phyloP scores from a whole-genome alignment of 2,888 invertebrate genomes.

The Harpalus rufipes region DNA sequence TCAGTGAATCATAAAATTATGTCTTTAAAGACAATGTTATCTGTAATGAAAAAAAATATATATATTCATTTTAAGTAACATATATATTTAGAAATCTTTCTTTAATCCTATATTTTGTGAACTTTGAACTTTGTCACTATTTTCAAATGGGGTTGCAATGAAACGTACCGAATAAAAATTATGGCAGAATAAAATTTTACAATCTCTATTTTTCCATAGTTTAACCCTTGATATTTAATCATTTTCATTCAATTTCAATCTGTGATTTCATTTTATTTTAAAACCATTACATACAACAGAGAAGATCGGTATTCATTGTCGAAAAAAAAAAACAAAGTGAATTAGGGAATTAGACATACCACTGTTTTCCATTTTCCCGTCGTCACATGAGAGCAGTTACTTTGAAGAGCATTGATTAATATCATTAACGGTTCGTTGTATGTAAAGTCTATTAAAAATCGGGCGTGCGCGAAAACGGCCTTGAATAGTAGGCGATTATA shows the following conservation, averaged over 20 bases:
- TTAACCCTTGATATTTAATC: not conserved
- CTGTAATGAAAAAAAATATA: no score
- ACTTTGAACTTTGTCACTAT: no score
- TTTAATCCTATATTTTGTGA: no score
- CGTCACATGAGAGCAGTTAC: constrained; percentile 33
- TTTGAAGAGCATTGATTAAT: constrained; percentile 38
- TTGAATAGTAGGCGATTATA: not conserved
- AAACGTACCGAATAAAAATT: not conserved
- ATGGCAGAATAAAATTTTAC: not conserved
- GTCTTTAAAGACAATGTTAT: no score
- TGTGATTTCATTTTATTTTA: not conserved
- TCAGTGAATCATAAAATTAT: no score
- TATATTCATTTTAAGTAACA: no score
- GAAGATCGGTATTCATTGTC: constrained; percentile 12
- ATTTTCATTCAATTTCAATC: not conserved
- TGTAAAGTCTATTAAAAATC: constrained; percentile 28
- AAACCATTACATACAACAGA: not conserved
- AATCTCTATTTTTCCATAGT: not conserved
- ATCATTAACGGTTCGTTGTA: constrained; percentile 14
- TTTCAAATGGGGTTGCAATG: no score
- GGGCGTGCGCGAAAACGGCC: constrained; percentile 3
- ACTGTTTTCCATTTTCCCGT: constrained; percentile 36
- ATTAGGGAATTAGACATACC: constrained; percentile 33
- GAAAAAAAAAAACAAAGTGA: constrained; percentile 11
- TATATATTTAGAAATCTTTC: no score